These are phyloP conservation scores for Cacatua alba DNA, from an alignment of 2,113 vertebrate species.

Conservation along the genomic window DNA sequence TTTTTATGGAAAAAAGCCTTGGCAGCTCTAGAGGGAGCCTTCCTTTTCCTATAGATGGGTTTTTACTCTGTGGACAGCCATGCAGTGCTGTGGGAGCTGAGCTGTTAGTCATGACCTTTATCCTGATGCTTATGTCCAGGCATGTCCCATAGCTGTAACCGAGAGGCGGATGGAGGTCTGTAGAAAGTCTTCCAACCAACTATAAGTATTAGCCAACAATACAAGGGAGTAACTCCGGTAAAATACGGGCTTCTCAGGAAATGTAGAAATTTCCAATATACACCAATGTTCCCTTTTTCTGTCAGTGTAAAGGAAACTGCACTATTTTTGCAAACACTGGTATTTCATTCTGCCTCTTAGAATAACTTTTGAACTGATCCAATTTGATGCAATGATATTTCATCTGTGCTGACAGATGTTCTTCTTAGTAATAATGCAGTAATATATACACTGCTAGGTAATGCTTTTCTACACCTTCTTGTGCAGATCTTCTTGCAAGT, in stretches of 20 bases:
- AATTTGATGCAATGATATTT: background rate
- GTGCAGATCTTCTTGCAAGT: background rate
- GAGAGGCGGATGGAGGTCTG: background rate
- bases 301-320: rapidly evolving
- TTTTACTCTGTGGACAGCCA: background rate
- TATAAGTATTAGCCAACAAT: background rate
- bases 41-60: background rate
- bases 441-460: background rate
- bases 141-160: background rate
- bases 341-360: background rate
- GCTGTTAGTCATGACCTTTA: background rate
- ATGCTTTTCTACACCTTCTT: background rate
- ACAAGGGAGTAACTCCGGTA: background rate
- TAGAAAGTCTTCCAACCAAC: background rate
- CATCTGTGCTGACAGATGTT: background rate
- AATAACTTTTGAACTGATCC: background rate
- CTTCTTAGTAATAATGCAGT: background rate
- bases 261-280: background rate
- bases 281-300: background rate
- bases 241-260: background rate
- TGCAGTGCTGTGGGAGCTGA: background rate
- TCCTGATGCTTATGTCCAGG: background rate
- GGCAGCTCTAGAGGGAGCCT: background rate
- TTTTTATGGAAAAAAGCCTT: background rate
- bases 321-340: background rate